Evolutionary conservation across 2,888 invertebrate species (phyloP).

Genomic region (Philereme vetulata): DNA sequence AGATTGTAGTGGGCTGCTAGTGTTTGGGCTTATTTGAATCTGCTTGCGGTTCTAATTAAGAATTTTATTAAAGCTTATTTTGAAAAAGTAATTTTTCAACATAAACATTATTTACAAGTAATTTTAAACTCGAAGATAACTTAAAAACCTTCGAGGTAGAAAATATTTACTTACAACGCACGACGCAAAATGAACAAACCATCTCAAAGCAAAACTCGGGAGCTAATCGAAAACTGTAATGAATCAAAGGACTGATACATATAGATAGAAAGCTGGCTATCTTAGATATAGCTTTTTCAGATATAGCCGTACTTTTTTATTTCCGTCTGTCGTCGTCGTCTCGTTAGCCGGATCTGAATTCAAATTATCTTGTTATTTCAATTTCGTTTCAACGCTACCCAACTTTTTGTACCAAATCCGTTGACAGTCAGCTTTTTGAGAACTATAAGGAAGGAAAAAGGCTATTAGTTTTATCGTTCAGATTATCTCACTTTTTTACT

Average conservation of each 20-base stretch:
- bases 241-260: conserved; percentile 79
- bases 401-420: conserved; percentile 29
- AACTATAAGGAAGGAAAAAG: not conserved
- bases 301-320: conserved; percentile 48
- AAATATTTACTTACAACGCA: conserved; percentile 38
- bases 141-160: conserved; percentile 1
- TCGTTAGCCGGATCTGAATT: conserved; percentile 70
- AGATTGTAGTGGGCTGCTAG: too few species aligned
- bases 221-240: conserved; percentile 80
- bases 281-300: conserved; percentile 15
- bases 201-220: conserved; percentile 53
- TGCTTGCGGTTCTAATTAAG: too few species aligned
- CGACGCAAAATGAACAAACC: conserved; percentile 45
- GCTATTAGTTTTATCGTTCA: not conserved
- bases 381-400: conserved; percentile 39
- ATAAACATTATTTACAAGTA: too few species aligned
- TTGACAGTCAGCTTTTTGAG: not conserved
- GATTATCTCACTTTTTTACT: not conserved
- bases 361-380: conserved; percentile 70
- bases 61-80: too few species aligned
- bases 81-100: too few species aligned
- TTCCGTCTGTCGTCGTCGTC: conserved; percentile 61
- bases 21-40: too few species aligned
- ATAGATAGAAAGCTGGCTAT: conserved; percentile 4
- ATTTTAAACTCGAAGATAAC: too few species aligned